These are phyloP conservation scores for Rhimphoctona megacephalus DNA, from an alignment of 2,888 invertebrate genomes.

Conservation along the genomic window DNA sequence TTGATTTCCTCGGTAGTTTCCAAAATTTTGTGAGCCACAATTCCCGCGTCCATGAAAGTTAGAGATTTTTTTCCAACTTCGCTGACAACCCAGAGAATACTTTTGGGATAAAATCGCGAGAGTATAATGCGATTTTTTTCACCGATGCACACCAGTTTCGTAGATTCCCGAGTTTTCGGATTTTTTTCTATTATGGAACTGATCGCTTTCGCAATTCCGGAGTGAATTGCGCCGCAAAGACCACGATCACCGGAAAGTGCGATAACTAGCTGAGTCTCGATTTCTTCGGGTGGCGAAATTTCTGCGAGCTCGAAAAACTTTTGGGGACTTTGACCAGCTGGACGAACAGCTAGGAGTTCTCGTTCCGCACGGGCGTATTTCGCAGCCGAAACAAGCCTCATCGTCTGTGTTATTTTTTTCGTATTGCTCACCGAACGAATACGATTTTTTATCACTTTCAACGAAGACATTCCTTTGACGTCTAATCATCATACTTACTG, in stretches of 20 bases:
- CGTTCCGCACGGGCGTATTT: slow-evolving; percentile 69
- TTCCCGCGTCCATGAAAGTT: slow-evolving; percentile 69
- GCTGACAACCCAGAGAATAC: slow-evolving; percentile 69
- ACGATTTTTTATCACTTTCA: slow-evolving; percentile 73
- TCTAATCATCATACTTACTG: slow-evolving; percentile 14
- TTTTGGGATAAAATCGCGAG: slow-evolving; percentile 66
- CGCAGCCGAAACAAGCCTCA: slow-evolving; percentile 72
- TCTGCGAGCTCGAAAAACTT: slow-evolving; percentile 65
- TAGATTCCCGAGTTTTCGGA: slow-evolving; percentile 37
- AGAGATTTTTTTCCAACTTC: slow-evolving; percentile 70
- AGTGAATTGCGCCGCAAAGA: slow-evolving; percentile 72
- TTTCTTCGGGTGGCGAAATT: slow-evolving; percentile 55
- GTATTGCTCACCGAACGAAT: slow-evolving; percentile 72
- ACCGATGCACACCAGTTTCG: slow-evolving; percentile 70
- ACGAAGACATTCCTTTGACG: slow-evolving; percentile 63
- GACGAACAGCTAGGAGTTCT: slow-evolving; percentile 59
- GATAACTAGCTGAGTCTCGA: slow-evolving; percentile 64
- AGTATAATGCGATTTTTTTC: slow-evolving; percentile 69
- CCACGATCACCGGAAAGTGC: slow-evolving; percentile 71
- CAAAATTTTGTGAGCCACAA: slow-evolving; percentile 64
- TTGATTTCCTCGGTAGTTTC: slow-evolving; percentile 53
- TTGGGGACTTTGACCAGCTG: slow-evolving; percentile 62
- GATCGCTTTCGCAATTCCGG: slow-evolving; percentile 69
- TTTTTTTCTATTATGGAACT: slow-evolving; percentile 44
- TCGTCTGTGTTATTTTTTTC: slow-evolving; percentile 72